phyloP scores from a whole-genome alignment of 2,888 invertebrate genomes.

The Drosophila kanekoi region DNA sequence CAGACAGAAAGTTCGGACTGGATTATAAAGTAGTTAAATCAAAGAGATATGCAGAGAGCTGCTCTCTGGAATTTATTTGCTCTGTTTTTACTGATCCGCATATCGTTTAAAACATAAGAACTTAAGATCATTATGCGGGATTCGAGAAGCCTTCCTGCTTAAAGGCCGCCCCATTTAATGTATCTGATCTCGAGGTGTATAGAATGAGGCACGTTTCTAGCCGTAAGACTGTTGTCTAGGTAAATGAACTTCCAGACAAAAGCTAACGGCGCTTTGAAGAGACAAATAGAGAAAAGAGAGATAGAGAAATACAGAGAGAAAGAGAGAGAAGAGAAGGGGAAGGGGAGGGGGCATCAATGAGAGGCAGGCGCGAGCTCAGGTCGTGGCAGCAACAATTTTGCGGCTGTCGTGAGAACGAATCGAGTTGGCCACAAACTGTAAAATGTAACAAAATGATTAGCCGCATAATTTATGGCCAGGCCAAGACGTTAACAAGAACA shows the following conservation, averaged over 20 bases:
- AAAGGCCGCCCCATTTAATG: conserved; percentile 57
- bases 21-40: not conserved
- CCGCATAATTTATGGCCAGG: conserved; percentile 71
- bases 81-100: conserved; percentile 2
- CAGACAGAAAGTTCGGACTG: not conserved
- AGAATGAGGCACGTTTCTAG: conserved; percentile 60
- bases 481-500: conserved; percentile 54
- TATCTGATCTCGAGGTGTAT: conserved; percentile 63
- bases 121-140: conserved; percentile 35
- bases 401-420: conserved; percentile 72
- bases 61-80: not conserved
- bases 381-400: conserved; percentile 56
- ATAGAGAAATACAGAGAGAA: not conserved
- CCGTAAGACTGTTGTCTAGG: conserved; percentile 42
- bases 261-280: conserved; percentile 67
- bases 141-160: conserved; percentile 31
- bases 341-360: too few relatives aligned
- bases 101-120: conserved; percentile 2
- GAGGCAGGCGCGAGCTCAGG: conserved; percentile 3
- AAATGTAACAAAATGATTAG: conserved; percentile 79
- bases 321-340: not conserved
- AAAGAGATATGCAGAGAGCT: not conserved
- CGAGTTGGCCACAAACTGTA: conserved; percentile 46
- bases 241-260: conserved; percentile 76
- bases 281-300: conserved; percentile 18